Base-by-base conservation (phyloP, 2,797 vertebrate species). In the Scleropages formosus region DNA sequence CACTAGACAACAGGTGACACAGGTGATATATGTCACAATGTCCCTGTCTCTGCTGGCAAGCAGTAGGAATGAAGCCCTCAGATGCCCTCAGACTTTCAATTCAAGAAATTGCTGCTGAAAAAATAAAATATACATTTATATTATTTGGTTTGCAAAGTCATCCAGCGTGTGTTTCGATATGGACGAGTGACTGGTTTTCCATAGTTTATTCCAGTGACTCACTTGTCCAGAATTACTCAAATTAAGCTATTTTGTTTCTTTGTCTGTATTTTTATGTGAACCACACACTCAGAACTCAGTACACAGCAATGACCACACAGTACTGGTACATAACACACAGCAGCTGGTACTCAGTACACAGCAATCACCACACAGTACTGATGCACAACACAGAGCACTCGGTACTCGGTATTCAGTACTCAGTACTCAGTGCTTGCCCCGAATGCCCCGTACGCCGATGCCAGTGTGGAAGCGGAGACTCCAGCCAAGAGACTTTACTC, bases 51-150 rank as follows among this genome's bases (percentile, higher is more conserved):
- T 68, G 39, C 49, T 22, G 68, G 22, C 44, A 51, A 51, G 4
- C 66, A 24, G 47, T 24, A 24, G 49, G 47, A 51, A 18, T 64
- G 62, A 39, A 7, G 44, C 68, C 22, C 18, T 47, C 9, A 44
- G 60, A 61, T 61, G 61, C 61, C 61, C 47, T 2, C 31, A 39
- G 6, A 39, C 31, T 6, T 31, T 39, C 31, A 31, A 20, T 7
- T 1, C 13, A 16, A 64, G 27, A 64, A 9, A 20, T 44, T 51
- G 49, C 49, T 51, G 26, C 22, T 47, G 46, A 20, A 31, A 49
- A 68, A 47, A 68, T 49, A 67, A 20, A 46, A n/a, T n/a, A n/a
- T n/a, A n/a, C n/a, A n/a, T n/a, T n/a, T n/a, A 68, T 68, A 47
- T 51, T 68, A 49, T 13, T 49, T 1, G 1, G 44, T n/a, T 20